Base-by-base conservation (phyloP, 2,888 invertebrate genomes). In the Anthophora plumipes region DNA sequence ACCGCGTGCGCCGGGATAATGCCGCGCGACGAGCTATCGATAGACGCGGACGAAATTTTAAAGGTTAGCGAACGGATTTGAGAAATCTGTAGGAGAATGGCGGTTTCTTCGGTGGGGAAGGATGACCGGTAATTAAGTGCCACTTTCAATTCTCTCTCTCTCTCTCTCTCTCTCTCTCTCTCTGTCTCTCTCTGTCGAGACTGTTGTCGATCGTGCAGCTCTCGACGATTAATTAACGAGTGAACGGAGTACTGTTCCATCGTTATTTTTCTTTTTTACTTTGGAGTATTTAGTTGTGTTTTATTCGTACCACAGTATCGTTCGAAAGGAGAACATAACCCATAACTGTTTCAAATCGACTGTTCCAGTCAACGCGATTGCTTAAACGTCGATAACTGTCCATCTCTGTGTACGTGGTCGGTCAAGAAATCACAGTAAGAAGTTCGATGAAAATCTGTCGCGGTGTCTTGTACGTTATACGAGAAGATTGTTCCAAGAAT, bases 1-100 rank as follows among this genome's bases (percentile, higher is more conserved):
- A 80, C 86, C 80, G 83, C 83, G 86, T 72, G 72, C 78, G 17
- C 43, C 63, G 17, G 68, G 74, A 71, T 71, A 80, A 76, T 76
- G 39, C 68, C 31, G 70, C 39, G 41, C 60, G 9, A 64, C 46
- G 57, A 43, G 68, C 55, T 73, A 67, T 48, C 68, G 39, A 66
- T 52, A 17, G n/a, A 66, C 48, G 22, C n/a, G 60, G n/a, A 48
- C 20, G 12, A 43, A 22, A 46, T 46, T 11, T 25, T n/a, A 31
- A 31, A 31, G 31, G 31, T 9, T n/a, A 14, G n/a, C 8, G 5
- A n/a, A 25, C 3, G 46, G 20, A 43, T 43, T 60, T 12, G 17
- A 66, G 22, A 37, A 39, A 41, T 11, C 17, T 8, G 1, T 9
- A 31, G 1, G 8, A 4, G 17, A 55, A 57, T 37, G 12, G 54